Conservation (phyloP, 2,113 vertebrate genomes). For the Caloenas nicobarica region DNA sequence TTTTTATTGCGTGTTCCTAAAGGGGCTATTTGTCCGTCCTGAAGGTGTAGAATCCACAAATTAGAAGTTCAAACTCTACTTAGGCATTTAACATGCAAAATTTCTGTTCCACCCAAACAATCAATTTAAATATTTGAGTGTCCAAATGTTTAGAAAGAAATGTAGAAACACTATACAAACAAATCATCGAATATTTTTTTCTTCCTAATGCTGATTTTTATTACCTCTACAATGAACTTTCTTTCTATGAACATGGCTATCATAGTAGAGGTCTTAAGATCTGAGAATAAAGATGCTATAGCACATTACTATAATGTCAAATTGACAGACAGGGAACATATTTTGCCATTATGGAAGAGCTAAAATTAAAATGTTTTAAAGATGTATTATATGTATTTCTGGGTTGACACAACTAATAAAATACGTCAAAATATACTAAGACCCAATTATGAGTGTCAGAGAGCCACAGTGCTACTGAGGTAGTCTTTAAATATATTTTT, state of each 20-base stretch:
- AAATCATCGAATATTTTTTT: neutral
- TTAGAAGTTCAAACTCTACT: neutral
- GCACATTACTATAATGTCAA: conserved; percentile 59
- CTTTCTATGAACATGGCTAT: conserved; percentile 48
- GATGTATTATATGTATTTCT: neutral
- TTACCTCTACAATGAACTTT: conserved; percentile 56
- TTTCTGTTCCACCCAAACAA: neutral
- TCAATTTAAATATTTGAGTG: neutral
- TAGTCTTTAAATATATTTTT: neutral
- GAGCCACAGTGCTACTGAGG: neutral
- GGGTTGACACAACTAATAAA: neutral
- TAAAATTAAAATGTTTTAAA: neutral
- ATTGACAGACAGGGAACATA: neutral
- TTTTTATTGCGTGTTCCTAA: neutral
- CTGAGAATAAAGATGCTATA: conserved; percentile 53
- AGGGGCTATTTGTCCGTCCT: neutral
- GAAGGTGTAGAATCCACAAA: neutral
- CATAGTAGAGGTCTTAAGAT: conserved; percentile 47
- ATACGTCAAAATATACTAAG: neutral
- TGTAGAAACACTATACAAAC: neutral
- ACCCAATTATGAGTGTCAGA: neutral
- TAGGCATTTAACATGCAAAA: neutral
- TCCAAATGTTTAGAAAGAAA: neutral
- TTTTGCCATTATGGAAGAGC: neutral
- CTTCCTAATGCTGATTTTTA: neutral